Base-by-base conservation (phyloP, 2,113 vertebrate genomes). In the Calonectris borealis region DNA sequence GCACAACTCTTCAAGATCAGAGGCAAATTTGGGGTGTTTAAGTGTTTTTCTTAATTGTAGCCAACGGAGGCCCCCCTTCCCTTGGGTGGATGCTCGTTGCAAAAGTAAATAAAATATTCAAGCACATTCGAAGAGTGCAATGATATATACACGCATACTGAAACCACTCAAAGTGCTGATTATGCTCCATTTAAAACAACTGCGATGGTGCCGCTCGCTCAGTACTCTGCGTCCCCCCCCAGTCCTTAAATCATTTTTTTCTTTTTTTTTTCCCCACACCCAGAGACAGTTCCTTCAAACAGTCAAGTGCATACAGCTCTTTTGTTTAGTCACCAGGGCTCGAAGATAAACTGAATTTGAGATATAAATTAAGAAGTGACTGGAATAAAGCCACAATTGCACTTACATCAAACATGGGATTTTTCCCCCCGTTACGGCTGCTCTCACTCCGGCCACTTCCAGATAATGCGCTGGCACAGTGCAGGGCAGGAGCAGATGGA, bases 261-360 rank as follows among this genome's bases (percentile, higher is more conserved):
- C 11, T 64, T 69, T 64, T 64, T n/a, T 19, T 7, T 36, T 38
- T 38, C 36, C 65, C 71, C 85, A 83, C 91, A 81, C 68, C 75
- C 79, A 70, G 72, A 86, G 96, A 95, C 95, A 97, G 96, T 40
- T 97, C 86, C 84, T 97, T 96, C 93, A 97, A 95, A 95, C 93
- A 96, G 93, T 75, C 84, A 93, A 94, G 84, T 83, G 87, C 91
- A 52, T 52, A 44, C 71, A 88, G 84, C 93, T 91, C 96, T 93
- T 93, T 93, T 96, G 94, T 97, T 96, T 96, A 96, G 93, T 55
- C 87, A 95, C 66, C 48, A 83, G 66, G 68, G 83, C 92, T 95
- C 0, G 7, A 93, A 96, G 92, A 96, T 96, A 95, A 96, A 96
- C 85, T 87, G 92, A 96, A 96, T 90, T 69, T 94, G 88, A 93